These are phyloP conservation scores for Anolis sagrei DNA, from an alignment of 2,113 vertebrate genomes.

Conservation along the genomic window DNA sequence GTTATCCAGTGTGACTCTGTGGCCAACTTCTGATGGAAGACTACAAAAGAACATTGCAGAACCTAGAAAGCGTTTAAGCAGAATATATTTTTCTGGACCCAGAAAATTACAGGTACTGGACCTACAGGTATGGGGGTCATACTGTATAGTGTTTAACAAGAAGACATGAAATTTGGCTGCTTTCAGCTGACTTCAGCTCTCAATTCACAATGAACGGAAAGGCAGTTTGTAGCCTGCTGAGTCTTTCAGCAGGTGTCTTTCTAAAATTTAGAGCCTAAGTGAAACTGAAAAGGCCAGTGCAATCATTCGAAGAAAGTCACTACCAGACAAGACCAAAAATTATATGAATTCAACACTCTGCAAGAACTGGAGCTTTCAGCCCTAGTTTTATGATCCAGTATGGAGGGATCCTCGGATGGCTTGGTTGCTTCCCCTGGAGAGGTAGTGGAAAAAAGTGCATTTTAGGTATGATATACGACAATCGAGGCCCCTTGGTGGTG, in stretches of 20 bases:
- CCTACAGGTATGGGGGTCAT: too few relatives aligned
- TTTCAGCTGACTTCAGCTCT: conserved; percentile 3
- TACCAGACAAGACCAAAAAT: not conserved
- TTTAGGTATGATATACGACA: too few relatives aligned
- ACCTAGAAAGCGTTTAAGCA: too few relatives aligned
- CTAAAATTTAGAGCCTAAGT: not conserved
- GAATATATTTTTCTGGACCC: too few relatives aligned
- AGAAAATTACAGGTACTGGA: too few relatives aligned
- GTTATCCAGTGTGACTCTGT: too few relatives aligned
- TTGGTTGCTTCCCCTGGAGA: conserved; percentile 29
- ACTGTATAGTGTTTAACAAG: too few relatives aligned
- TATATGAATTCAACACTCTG: not conserved
- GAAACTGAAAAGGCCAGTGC: conserved; percentile 13
- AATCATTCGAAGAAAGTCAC: not conserved
- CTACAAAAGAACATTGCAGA: too few relatives aligned
- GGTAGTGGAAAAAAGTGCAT: not conserved
- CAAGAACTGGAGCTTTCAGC: not conserved
- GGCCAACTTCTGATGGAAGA: too few relatives aligned
- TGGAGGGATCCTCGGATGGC: not conserved
- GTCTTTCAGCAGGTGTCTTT: not conserved
- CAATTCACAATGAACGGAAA: not conserved
- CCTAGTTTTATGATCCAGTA: not conserved
- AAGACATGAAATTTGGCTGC: too few relatives aligned
- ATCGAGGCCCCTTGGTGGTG: too few relatives aligned
- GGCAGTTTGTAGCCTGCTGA: conserved; percentile 1